A percentile compares a stretch with the other conserved stretches of the same genome.
These are phyloP conservation scores for Xestobium rufovillosum DNA, from an alignment of 2,888 invertebrate species.

Conservation along the genomic window DNA sequence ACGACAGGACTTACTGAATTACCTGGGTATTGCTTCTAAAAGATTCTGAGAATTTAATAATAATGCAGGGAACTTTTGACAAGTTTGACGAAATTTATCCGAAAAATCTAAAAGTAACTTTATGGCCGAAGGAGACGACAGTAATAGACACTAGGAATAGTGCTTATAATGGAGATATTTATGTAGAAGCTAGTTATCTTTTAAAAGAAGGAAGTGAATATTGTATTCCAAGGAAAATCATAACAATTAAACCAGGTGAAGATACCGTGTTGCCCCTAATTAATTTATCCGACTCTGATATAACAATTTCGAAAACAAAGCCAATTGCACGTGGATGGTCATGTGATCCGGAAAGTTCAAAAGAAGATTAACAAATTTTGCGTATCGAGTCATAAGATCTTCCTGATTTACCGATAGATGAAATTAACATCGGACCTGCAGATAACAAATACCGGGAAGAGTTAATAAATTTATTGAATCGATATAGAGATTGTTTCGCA, in stretches of 20 bases:
- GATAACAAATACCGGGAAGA: no score
- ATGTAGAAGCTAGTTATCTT: slow-evolving; percentile 15
- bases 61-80: neutral
- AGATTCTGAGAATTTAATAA: slow-evolving; percentile 15
- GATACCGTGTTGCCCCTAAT: slow-evolving; percentile 13
- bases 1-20: slow-evolving; percentile 20
- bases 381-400: no score
- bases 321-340: slow-evolving; percentile 16
- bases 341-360: slow-evolving; percentile 12
- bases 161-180: slow-evolving; percentile 19
- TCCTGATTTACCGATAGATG: no score
- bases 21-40: slow-evolving; percentile 19
- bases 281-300: slow-evolving; percentile 15
- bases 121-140: slow-evolving; percentile 6
- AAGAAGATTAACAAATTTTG: no score
- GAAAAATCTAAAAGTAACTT: neutral
- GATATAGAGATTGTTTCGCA: slow-evolving; percentile 19
- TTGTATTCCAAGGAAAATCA: slow-evolving; percentile 11
- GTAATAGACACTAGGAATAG: slow-evolving; percentile 12
- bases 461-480: no score
- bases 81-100: neutral
- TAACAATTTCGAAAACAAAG: slow-evolving; percentile 7
- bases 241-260: slow-evolving; percentile 7
- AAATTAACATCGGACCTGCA: no score
- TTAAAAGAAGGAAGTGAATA: slow-evolving; percentile 13